phyloP scores from a whole-genome alignment of 2,888 invertebrate species.

The Cecidostiba fungosa region DNA sequence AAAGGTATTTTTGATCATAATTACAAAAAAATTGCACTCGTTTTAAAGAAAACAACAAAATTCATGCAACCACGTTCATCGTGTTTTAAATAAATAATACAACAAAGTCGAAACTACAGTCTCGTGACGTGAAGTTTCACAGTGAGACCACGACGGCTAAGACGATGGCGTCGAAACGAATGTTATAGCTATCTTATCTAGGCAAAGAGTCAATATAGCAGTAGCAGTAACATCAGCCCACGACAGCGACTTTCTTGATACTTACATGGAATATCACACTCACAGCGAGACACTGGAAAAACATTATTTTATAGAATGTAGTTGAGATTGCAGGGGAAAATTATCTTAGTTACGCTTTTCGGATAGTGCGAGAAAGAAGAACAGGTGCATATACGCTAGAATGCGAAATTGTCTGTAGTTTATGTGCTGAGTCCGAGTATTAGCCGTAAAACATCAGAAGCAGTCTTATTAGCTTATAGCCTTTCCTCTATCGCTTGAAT shows the following conservation, averaged over 20 bases:
- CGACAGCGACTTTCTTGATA: neutral
- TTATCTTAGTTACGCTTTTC: neutral
- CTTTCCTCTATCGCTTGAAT: too few species aligned
- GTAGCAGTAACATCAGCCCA: neutral
- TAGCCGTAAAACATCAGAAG: too few species aligned
- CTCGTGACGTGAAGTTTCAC: neutral
- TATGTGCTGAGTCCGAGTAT: too few species aligned
- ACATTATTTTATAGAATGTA: neutral
- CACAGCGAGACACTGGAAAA: neutral
- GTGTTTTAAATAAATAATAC: neutral
- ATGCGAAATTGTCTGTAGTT: too few species aligned
- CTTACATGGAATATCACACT: neutral
- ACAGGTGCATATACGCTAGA: too few species aligned
- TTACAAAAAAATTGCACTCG: too few species aligned
- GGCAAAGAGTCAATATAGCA: neutral
- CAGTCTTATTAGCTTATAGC: too few species aligned
- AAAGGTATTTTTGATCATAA: too few species aligned
- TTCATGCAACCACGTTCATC: too few species aligned
- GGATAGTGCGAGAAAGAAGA: too few species aligned
- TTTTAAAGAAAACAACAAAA: too few species aligned
- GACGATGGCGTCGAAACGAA: neutral
- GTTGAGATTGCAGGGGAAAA: neutral
- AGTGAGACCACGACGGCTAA: neutral
- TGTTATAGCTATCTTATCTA: conserved; percentile 10
- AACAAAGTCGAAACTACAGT: neutral